These are phyloP conservation scores for Calidris pugnax DNA, from an alignment of 2,113 vertebrate species.

Conservation along the genomic window DNA sequence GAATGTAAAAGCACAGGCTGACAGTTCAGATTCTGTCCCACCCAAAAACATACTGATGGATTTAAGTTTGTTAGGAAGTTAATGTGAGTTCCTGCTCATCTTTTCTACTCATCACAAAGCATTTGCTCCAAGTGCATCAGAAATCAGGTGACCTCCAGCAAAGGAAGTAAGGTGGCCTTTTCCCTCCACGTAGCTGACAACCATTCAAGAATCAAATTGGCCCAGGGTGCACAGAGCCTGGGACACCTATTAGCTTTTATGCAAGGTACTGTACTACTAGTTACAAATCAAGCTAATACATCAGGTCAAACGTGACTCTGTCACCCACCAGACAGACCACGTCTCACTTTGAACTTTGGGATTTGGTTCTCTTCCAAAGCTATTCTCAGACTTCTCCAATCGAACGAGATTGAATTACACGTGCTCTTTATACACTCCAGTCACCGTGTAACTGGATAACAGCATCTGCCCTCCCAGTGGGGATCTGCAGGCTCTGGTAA, in stretches of 20 bases:
- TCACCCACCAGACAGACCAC: background rate
- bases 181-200: background rate
- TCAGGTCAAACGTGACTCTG: background rate
- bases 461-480: background rate
- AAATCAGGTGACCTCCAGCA: background rate
- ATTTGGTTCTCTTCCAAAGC: background rate
- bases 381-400: background rate
- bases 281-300: background rate
- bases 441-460: background rate
- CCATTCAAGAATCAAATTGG: background rate
- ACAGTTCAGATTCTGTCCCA: background rate
- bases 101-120: background rate
- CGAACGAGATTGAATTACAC: background rate
- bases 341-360: background rate
- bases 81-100: background rate
- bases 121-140: background rate
- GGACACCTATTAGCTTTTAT: background rate
- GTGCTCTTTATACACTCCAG: background rate
- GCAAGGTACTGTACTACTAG: background rate
- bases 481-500: background rate
- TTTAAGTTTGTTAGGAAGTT: background rate
- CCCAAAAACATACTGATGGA: rapidly evolving
- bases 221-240: background rate
- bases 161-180: background rate
- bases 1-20: background rate